phyloP scores from a whole-genome alignment of 1,140 invertebrate species.

The Diabrotica undecimpunctata region DNA sequence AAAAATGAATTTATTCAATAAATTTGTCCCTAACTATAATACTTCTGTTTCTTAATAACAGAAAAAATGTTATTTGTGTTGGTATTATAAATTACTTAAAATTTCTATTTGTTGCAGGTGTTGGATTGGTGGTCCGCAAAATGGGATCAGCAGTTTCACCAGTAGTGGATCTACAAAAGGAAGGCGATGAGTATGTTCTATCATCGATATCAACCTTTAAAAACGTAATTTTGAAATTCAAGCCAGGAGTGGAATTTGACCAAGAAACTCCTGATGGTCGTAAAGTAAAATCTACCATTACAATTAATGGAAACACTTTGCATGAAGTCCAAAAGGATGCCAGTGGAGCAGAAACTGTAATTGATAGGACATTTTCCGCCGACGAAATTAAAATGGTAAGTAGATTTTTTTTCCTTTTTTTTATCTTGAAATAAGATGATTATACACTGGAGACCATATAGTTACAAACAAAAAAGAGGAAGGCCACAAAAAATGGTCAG shows the following conservation, averaged over 20 bases:
- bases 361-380: conserved; percentile 64
- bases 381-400: conserved; percentile 68
- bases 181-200: conserved; percentile 66
- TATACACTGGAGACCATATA: too few relatives aligned
- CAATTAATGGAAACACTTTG: conserved; percentile 65
- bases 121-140: conserved; percentile 70
- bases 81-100: too few relatives aligned
- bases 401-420: background rate
- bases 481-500: too few relatives aligned
- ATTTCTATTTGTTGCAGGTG: conserved; percentile 57
- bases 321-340: conserved; percentile 67
- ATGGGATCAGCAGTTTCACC: conserved; percentile 71
- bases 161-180: conserved; percentile 64
- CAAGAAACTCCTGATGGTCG: conserved; percentile 83
- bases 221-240: conserved; percentile 73
- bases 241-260: conserved; percentile 77
- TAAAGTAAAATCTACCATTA: conserved; percentile 70
- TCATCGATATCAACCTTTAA: conserved; percentile 83
- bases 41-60: too few relatives aligned
- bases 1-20: too few relatives aligned
- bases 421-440: background rate
- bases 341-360: conserved; percentile 60
- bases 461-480: too few relatives aligned
- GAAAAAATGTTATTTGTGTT: too few relatives aligned
- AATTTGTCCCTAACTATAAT: too few relatives aligned